Base-by-base conservation (phyloP, 2,113 vertebrate genomes). In the Brachypodius melanocephalos region DNA sequence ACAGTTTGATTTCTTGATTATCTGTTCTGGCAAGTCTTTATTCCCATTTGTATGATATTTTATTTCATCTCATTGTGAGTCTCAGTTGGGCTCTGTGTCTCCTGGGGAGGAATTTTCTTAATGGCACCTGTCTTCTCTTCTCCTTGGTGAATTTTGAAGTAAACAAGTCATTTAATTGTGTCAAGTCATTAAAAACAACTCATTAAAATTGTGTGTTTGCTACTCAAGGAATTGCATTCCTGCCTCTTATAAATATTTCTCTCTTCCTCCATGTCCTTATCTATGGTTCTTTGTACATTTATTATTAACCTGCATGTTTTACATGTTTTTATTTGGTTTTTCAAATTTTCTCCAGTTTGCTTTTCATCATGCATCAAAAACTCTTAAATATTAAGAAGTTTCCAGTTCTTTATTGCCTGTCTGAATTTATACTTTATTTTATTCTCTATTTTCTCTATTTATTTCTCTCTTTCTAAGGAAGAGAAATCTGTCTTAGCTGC, bases 141-240 rank as follows among this genome's bases (percentile, higher is more conserved):
- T 94, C 81, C 88, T 93, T 86, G 55, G 89, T 91, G 94, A 94
- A 93, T 91, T 74, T 19, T 89, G 82, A 93, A 94, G 58, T 88
- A 97, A 97, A 94, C 87, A 96, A 95, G 75, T 91, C 24, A 96
- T 94, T 89, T 94, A 89, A 88, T 89, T 83, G 57, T 81, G 88
- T 55, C 71, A 76, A 48, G 42, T 42, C 63, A 69, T 83, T 83
- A 76, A 83, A 76, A 83, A 62, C 40, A 68, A 62, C 62, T 83
- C 48, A 89, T 89, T 90, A 91, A 85, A 65, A 90, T 66, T 48
- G 24, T 12, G 3, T 32, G 25, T 79, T 79, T 74, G 11, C 79
- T 77, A 54, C 93, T 78, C 48, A 69, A 85, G 77, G 71, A 65
- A 71, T n/a, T 46, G 6, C 18, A 45, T 85, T 85, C n/a, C 20